Percentiles rank a stretch among this genome's conserved stretches.
Evolutionary conservation across 2,888 invertebrate species (phyloP).

Genomic region (Eustalomyia histrio): DNA sequence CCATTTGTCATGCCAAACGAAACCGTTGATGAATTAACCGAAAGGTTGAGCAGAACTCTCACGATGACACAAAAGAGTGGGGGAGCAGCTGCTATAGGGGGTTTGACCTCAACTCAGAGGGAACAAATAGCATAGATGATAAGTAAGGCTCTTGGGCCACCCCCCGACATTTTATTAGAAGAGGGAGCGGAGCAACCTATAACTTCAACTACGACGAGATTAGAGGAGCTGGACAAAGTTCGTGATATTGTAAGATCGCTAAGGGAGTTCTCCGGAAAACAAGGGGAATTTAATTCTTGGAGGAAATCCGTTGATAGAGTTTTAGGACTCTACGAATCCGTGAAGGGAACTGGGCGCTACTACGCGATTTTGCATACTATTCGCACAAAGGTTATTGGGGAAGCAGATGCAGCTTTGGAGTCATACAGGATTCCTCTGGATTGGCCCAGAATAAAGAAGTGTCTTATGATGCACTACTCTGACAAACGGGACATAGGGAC

Average conservation of each 20-base stretch:
- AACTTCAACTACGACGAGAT: no score
- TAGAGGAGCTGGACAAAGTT: conserved; percentile 36
- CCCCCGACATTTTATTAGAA: no score
- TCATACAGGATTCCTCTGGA: conserved; percentile 25
- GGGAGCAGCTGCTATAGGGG: no score
- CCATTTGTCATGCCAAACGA: no score
- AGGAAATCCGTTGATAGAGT: conserved; percentile 36
- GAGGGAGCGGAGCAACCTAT: conserved; percentile 25
- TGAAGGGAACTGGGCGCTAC: neutral
- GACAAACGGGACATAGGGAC: conserved; percentile 27
- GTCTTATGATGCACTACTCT: conserved; percentile 17
- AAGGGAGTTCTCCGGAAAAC: conserved; percentile 44
- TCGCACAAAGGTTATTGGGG: conserved; percentile 6
- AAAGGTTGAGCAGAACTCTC: no score
- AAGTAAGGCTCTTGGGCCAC: no score
- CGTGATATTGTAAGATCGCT: conserved; percentile 37
- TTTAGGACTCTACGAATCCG: conserved; percentile 31
- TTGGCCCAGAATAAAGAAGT: conserved; percentile 33
- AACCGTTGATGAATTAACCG: no score
- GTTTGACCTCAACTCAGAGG: no score
- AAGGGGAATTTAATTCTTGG: conserved; percentile 45
- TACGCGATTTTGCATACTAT: neutral
- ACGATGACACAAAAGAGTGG: no score
- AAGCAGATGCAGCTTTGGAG: conserved; percentile 21
- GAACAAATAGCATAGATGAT: no score